Conservation (phyloP, 2,797 vertebrate species). For the Gambelia wislizenii region DNA sequence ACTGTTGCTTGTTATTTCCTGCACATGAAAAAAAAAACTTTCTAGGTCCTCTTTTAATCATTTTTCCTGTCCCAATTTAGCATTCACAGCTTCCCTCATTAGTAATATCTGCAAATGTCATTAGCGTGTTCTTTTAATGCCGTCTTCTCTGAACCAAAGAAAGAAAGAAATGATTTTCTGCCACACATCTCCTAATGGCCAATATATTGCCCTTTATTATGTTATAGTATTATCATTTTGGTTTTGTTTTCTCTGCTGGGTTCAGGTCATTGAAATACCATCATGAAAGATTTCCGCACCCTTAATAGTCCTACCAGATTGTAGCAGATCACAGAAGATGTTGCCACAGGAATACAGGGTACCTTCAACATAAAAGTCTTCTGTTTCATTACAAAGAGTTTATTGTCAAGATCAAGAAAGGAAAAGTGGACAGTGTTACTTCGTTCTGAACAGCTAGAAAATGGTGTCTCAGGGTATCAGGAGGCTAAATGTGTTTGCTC, state of each 20-base stretch:
- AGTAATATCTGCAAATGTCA: constrained; percentile 21
- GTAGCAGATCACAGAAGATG: not conserved
- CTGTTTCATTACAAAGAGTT: not conserved
- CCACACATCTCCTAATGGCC: not conserved
- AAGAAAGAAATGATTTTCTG: not conserved
- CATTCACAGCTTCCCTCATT: constrained; percentile 19
- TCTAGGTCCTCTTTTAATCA: not conserved
- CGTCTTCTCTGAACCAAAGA: not conserved
- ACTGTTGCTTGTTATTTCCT: not conserved
- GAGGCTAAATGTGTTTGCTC: too few species aligned
- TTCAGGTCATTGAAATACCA: not conserved
- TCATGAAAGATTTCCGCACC: not conserved
- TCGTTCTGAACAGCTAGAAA: not conserved
- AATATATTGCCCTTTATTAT: not conserved
- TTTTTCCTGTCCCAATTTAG: constrained; percentile 18
- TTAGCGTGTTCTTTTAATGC: constrained; percentile 25
- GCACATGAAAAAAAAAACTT: not conserved
- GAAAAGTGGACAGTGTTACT: not conserved
- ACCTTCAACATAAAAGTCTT: not conserved
- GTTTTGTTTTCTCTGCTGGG: not conserved
- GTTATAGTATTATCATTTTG: not conserved
- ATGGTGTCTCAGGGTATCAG: not conserved
- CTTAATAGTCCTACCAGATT: not conserved
- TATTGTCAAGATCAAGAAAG: not conserved
- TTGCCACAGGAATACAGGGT: not conserved